Evolutionary conservation across 2,797 vertebrate genomes (phyloP).

Genomic region (Dallia pectoralis): DNA sequence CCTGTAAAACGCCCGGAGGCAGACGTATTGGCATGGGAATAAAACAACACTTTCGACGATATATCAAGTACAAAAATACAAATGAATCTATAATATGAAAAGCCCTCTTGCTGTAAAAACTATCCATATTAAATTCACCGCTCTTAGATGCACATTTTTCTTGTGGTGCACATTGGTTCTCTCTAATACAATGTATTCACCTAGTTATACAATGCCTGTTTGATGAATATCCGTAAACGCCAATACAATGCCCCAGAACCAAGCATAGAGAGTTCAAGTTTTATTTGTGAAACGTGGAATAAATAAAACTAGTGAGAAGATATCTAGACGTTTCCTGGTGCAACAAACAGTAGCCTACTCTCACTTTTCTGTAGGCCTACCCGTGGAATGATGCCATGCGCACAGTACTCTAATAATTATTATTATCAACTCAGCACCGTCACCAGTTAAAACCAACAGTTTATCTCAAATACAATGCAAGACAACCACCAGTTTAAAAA

Average conservation of each 20-base stretch:
- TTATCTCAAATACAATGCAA: neutral
- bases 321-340: slow-evolving; percentile 24
- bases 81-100: slow-evolving; percentile 22
- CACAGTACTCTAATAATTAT: slow-evolving; percentile 2
- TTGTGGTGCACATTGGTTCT: slow-evolving; percentile 74
- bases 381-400: neutral
- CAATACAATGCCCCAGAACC: slow-evolving; percentile 74
- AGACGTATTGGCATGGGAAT: slow-evolving; percentile 39
- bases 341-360: slow-evolving; percentile 23
- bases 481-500: neutral
- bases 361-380: neutral
- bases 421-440: neutral
- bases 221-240: slow-evolving; percentile 83
- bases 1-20: slow-evolving; percentile 37
- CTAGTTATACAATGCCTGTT: slow-evolving; percentile 85
- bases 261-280: slow-evolving; percentile 70
- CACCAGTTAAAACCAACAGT: neutral
- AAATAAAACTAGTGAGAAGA: slow-evolving; percentile 42
- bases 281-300: slow-evolving; percentile 48
- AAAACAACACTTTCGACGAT: slow-evolving; percentile 13
- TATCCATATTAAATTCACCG: slow-evolving; percentile 32
- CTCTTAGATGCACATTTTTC: slow-evolving; percentile 4
- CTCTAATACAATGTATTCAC: slow-evolving; percentile 89
- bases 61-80: slow-evolving; percentile 15
- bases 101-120: slow-evolving; percentile 8